A percentile compares a stretch with the other conserved stretches of the same genome.
These are phyloP conservation scores for Aurelia aurita DNA, from an alignment of 30 jellyfish, hydroid and myxozoan genomes.

Conservation along the genomic window DNA sequence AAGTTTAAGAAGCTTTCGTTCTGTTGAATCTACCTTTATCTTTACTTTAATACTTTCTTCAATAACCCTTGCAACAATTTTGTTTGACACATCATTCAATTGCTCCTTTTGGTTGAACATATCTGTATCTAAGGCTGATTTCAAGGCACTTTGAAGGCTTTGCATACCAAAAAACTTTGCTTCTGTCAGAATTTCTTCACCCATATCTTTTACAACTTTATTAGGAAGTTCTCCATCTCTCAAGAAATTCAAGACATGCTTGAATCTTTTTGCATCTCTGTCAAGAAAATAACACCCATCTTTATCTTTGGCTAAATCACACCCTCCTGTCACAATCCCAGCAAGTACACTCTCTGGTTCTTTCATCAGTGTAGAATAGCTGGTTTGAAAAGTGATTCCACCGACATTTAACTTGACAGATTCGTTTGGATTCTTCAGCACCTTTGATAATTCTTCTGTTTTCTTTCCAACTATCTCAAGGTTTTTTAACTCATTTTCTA, in stretches of 20 bases:
- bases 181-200: slow-evolving; percentile 14
- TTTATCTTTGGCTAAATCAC: neutral
- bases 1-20: too few species aligned
- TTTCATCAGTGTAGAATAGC: slow-evolving; percentile 1
- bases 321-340: slow-evolving; percentile 11
- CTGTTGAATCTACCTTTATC: too few species aligned
- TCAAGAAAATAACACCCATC: slow-evolving; percentile 50
- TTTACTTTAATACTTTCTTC: too few species aligned
- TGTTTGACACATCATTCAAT: too few species aligned
- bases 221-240: slow-evolving; percentile 23
- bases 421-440: neutral
- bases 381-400: slow-evolving; percentile 24
- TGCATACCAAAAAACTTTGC: slow-evolving; percentile 2
- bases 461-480: neutral
- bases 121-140: too few species aligned
- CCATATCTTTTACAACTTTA: slow-evolving; percentile 6
- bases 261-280: slow-evolving; percentile 27
- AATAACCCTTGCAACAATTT: too few species aligned
- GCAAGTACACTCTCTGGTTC: slow-evolving; percentile 6
- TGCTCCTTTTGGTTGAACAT: too few species aligned
- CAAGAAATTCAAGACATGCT: slow-evolving; percentile 32
- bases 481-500: neutral
- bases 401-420: slow-evolving; percentile 45
- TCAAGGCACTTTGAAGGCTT: neutral
- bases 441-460: neutral